Evolutionary conservation across 1,140 invertebrate species (phyloP).

Genomic region (Drosophila neocordata): DNA sequence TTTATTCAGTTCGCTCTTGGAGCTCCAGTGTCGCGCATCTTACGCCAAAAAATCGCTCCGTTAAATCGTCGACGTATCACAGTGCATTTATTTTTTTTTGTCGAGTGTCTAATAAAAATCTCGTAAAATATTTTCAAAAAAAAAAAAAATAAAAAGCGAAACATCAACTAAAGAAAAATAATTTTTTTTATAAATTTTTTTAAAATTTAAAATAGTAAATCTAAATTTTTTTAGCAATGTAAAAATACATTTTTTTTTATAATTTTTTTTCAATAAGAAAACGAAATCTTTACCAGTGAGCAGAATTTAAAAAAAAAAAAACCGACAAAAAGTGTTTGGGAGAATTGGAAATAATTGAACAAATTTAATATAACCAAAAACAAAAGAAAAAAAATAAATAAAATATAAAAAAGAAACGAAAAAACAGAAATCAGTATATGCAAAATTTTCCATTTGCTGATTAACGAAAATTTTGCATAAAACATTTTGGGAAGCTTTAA

Average conservation of each 20-base stretch:
- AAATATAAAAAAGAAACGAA: slow-evolving; percentile 9
- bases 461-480: not conserved
- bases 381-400: not conserved
- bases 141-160: no score
- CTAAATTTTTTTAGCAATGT: not conserved
- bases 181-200: not conserved
- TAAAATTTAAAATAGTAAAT: not conserved
- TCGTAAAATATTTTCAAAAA: slow-evolving; percentile 34
- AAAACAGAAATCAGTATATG: not conserved
- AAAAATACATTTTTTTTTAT: not conserved
- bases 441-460: not conserved
- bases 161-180: not conserved
- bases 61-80: slow-evolving; percentile 16
- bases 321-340: not conserved
- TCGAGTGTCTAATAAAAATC: slow-evolving; percentile 38
- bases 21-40: slow-evolving; percentile 58
- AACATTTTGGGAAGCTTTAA: slow-evolving; percentile 7
- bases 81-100: slow-evolving; percentile 6
- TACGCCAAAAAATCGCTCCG: slow-evolving; percentile 49
- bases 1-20: slow-evolving; percentile 67
- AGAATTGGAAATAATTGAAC: not conserved
- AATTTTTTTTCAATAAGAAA: not conserved
- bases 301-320: slow-evolving; percentile 9
- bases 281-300: not conserved
- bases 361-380: not conserved